Base-by-base conservation (phyloP, 2,888 invertebrate genomes). In the Blastobasis adustella region DNA sequence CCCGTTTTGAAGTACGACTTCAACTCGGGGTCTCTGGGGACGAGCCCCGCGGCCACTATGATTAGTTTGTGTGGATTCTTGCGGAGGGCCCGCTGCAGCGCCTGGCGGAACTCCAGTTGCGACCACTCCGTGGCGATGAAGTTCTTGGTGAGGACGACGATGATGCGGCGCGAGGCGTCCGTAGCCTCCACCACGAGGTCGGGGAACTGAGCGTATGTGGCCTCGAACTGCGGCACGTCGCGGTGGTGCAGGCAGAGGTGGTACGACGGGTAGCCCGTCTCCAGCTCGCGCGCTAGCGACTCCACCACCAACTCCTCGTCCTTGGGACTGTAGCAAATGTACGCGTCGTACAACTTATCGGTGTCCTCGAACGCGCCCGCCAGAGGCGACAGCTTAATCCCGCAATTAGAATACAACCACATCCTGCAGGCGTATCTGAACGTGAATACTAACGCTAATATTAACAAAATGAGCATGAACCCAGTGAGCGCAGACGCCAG, bases 91-190 rank as follows among this genome's bases (percentile, higher is more conserved):
- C 96, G 95, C 84, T 96, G 96, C 66, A 97, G 91, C 47, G 97
- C 96, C 66, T 95, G 94, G 57, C 96, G 93, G 75, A 98, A 94
- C 75, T 98, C 97, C 77, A 94, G 92, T 63, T 96, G 93, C 60
- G 95, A 94, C 98, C 98, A 98, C 76, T 98, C 97, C 50, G 96
- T 96, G 76, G 94, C 92, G 65, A 98, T 90, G 83, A 97, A 96
- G 82, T 96, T 95, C 66, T 95, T 92, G 37, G 97, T 96, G 56
- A 98, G 86, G 50, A 98, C 93, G 65, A 98, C 90, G 62, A 98
- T 93, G 62, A 98, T 94, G 66, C 96, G 92, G 51, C 95, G 91
- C 60, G 96, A 96, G 49, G 95, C 94, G 63, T 97, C 94, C 39
- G 97, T 95, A 40, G 96, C 96, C 73, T 96, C 96, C 55, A 96